Evolutionary conservation across 2,113 vertebrate species (phyloP), one percentile per base, ranked within the genome.

Genomic region (Rhinoderma darwinii): DNA sequence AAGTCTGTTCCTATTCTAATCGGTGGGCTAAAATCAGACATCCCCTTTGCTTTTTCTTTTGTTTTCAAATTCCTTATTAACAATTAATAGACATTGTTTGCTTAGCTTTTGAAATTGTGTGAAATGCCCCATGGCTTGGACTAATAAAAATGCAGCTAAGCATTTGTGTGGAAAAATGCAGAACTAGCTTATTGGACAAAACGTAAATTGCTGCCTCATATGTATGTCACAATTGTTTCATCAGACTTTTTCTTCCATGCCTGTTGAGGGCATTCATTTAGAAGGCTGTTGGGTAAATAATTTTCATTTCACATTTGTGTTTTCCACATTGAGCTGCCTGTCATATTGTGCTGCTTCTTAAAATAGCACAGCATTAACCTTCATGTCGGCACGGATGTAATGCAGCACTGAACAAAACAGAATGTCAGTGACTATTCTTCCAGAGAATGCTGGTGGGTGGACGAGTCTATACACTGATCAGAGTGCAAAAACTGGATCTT

Each of bases 341-440:
- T 61, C 37, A 44, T 56, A 59, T 30, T 84, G 44, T n/a, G 9
- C 30, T 73, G 70, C 35, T 61, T 75, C 83, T 44, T 7, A 84
- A 75, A 84, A 76, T 84, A 76, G 72, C 22, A 61, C 51, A 20
- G 25, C 47, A 74, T 56, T 75, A 84, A 75, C 70, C 83, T 84
- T 84, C 35, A 59, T n/a, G 25, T 73, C 20, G 15, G 63, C 39
- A 72, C 32, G 43, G n/a, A 54, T 83, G 27, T 63, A 81, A 11
- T 56, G 77, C 39, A 14, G 61, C n/a, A 35, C 39, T 50, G 39
- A 41, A 73, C 18, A 50, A 30, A 54, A 54, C 18, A 27, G n/a
- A 73, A 75, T 84, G 70, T 59, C 83, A 75, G 27, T 74, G 83
- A 74, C 63, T 37, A 51, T 35, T 27, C 66, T 35, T 83, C 32